Evolutionary conservation across 2,888 invertebrate species (phyloP).

Genomic region (Patella caerulea): DNA sequence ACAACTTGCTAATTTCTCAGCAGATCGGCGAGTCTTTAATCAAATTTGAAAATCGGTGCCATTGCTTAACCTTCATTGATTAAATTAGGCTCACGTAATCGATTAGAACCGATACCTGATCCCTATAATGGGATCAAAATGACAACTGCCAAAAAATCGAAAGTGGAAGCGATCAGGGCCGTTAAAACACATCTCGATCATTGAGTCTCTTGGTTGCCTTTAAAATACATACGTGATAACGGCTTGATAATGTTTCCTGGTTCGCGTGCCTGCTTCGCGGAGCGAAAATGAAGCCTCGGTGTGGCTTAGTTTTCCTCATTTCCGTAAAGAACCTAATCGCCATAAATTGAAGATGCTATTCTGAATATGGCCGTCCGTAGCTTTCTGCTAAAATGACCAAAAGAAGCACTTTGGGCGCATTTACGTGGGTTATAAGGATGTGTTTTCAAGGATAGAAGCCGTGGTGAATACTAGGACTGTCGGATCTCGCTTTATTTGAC

Average conservation of each 20-base stretch:
- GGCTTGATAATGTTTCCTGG: constrained; percentile 28
- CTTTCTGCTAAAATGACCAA: constrained; percentile 12
- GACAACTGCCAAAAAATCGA: constrained; percentile 8
- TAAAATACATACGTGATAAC: constrained; percentile 26
- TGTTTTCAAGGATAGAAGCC: constrained; percentile 32
- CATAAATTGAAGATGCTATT: constrained; percentile 43
- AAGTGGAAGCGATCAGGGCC: neutral
- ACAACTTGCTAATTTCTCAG: too few species aligned
- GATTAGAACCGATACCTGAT: too few species aligned
- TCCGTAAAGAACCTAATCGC: constrained; percentile 51
- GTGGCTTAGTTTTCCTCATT: constrained; percentile 51
- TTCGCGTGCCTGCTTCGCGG: constrained; percentile 51
- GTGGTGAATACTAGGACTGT: constrained; percentile 27
- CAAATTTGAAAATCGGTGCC: too few species aligned
- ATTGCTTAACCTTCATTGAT: too few species aligned
- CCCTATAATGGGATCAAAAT: neutral
- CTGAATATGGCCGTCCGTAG: constrained; percentile 41
- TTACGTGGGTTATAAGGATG: constrained; percentile 36
- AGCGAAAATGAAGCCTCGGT: constrained; percentile 51
- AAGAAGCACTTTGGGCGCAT: constrained; percentile 26
- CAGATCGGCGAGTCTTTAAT: too few species aligned
- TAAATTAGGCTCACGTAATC: too few species aligned
- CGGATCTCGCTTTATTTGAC: constrained; percentile 16
- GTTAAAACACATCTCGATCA: neutral
- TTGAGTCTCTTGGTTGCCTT: neutral